Conservation (phyloP, 2,888 invertebrate genomes). For the Drosophila siamana region DNA sequence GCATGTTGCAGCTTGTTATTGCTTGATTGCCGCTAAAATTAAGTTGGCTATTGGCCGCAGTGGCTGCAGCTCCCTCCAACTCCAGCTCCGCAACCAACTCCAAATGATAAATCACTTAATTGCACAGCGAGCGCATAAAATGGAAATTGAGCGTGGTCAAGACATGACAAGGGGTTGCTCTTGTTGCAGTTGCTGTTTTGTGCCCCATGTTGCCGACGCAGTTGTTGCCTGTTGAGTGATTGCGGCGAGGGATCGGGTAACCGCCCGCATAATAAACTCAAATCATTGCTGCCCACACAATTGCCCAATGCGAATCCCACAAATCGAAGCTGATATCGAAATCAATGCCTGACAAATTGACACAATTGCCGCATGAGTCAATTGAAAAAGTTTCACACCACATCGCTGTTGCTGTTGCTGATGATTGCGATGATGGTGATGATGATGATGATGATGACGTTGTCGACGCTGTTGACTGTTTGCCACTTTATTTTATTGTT, state of each 20-base stretch:
- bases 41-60: conserved; percentile 70
- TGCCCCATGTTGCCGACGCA: conserved; percentile 8
- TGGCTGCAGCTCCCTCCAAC: conserved; percentile 33
- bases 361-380: conserved; percentile 81
- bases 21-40: conserved; percentile 80
- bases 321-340: conserved; percentile 72
- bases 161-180: conserved; percentile 65
- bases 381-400: conserved; percentile 71
- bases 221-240: conserved; percentile 37
- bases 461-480: conserved; percentile 62
- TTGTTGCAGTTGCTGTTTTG: conserved; percentile 46
- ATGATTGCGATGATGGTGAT: too few relatives aligned
- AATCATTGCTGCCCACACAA: conserved; percentile 67
- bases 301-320: conserved; percentile 48
- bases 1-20: conserved; percentile 81
- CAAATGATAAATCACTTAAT: conserved; percentile 81
- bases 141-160: conserved; percentile 81
- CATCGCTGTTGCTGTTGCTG: conserved; percentile 14
- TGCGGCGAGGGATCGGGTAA: conserved; percentile 17
- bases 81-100: conserved; percentile 50
- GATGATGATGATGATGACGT: conserved; percentile 41
- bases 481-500: conserved; percentile 81
- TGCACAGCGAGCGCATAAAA: conserved; percentile 79
- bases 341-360: conserved; percentile 82
- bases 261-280: conserved; percentile 74